Conservation (phyloP, 2,113 vertebrate genomes). For the Lophius piscatorius region DNA sequence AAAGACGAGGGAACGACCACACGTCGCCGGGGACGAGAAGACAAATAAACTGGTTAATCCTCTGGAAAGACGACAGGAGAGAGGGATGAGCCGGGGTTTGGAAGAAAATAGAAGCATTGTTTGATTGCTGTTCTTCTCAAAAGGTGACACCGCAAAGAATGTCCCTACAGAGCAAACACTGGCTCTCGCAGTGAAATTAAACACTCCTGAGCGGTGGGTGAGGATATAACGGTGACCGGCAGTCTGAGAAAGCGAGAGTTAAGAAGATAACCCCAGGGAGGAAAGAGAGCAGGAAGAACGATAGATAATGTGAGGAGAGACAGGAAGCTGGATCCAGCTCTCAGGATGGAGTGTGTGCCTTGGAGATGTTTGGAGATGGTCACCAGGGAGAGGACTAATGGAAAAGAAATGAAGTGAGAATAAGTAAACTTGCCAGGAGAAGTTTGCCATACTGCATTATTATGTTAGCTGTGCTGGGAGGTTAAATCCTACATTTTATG, state of each 20-base stretch:
- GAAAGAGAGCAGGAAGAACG: conserved; percentile 2
- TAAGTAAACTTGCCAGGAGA: conserved; percentile 30
- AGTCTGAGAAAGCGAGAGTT: conserved; percentile 25
- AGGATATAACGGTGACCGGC: conserved; percentile 37
- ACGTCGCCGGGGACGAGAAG: conserved; percentile 37
- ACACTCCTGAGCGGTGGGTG: conserved; percentile 34
- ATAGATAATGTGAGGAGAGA: neutral
- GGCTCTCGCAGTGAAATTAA: conserved; percentile 18
- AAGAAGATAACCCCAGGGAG: conserved; percentile 23
- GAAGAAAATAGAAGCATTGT: conserved; percentile 38
- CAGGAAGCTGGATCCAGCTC: conserved; percentile 31
- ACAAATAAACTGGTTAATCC: conserved; percentile 68
- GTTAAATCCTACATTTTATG: no score
- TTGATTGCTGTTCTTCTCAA: conserved; percentile 69
- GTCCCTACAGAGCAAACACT: conserved; percentile 56
- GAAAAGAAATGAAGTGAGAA: conserved; percentile 25
- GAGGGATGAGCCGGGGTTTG: conserved; percentile 23
- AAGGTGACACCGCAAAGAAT: conserved; percentile 54
- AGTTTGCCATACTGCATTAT: conserved; percentile 7
- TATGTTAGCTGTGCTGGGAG: neutral
- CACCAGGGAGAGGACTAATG: conserved; percentile 52
- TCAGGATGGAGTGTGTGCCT: conserved; percentile 64
- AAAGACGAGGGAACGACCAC: conserved; percentile 46
- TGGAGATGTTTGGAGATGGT: conserved; percentile 65
- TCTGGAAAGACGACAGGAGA: conserved; percentile 54